Evolutionary conservation across 2,797 vertebrate genomes (phyloP), one percentile per base, ranked within the genome.

Genomic region (Poeciliopsis gracilis): DNA sequence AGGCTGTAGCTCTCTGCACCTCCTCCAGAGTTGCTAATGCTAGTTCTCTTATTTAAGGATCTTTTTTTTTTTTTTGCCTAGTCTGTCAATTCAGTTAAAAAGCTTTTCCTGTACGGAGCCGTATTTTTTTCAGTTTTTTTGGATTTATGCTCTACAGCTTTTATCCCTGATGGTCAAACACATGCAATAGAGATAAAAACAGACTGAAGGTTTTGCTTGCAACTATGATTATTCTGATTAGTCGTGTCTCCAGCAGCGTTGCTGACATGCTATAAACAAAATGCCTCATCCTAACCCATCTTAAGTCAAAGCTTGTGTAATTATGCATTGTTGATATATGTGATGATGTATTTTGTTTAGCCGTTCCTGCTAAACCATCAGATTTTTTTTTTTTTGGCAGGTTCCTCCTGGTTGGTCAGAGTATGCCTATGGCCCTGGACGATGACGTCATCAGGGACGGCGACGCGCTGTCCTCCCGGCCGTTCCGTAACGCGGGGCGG

Each of bases 341-440:
- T 55, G 23, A 5, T n/a, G 23, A 11, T 25, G 8, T 28, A 55
- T 59, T 30, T 61, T 16, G 30, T 10, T n/a, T n/a, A 9, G 33
- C 4, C 55, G 9, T 82, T 9, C 10, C 16, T n/a, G 41, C 46
- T 91, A 18, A 84, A 20, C 25, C 16, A 20, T 9, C 4, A 80
- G 2, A 79, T 28, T 80, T 51, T 12, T 51, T 8, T 25, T 1
- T 3, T 20, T 53, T 53, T 85, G 91, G 49, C 86, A 99, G 98
- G 91, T 99, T 99, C 90, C 94, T 99, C 77, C 95, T 99, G 85
- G 98, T 99, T 59, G 98, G 98, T 5, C 98, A 99, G 90, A 98
- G 97, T 36, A 97, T 99, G 97, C 97, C 98, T 57, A 94, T 96
- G 0, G 89, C 94, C 23, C 92, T 99, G 90, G 98, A 99, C 77